These are phyloP conservation scores for Hydractinia echinata DNA, from an alignment of 30 jellyfish, hydroid and myxozoan species.

Conservation along the genomic window DNA sequence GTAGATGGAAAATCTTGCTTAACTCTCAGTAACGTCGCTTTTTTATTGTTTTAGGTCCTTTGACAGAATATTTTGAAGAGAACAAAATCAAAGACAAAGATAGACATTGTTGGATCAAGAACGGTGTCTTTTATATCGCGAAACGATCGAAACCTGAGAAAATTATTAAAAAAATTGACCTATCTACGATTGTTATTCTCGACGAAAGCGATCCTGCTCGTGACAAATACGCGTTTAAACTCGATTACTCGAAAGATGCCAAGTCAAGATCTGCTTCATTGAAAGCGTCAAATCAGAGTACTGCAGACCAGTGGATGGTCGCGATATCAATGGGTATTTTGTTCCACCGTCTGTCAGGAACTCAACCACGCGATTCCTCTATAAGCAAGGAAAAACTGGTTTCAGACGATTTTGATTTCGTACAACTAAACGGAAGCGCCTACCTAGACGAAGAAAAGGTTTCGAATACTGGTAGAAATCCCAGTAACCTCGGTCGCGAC, in stretches of 20 bases:
- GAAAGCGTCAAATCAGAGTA: conserved; percentile 55
- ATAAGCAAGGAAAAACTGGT: not conserved
- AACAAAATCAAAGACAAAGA: conserved; percentile 50
- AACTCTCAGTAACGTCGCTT: not conserved
- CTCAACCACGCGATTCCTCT: conserved; percentile 1
- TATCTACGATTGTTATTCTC: conserved; percentile 67
- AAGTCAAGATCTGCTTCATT: conserved; percentile 39
- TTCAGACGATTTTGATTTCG: conserved; percentile 31
- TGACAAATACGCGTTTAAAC: conserved; percentile 53
- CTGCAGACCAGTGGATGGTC: conserved; percentile 98
- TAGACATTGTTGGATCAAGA: conserved; percentile 75
- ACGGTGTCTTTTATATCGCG: conserved; percentile 68
- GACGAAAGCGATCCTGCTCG: conserved; percentile 89
- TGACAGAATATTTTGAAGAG: conserved; percentile 25
- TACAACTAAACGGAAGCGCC: conserved; percentile 22
- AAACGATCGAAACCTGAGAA: conserved; percentile 74
- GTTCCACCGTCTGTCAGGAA: conserved; percentile 62
- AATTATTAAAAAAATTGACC: conserved; percentile 48
- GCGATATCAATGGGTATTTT: conserved; percentile 97
- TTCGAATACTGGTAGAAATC: not conserved
- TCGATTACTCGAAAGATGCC: conserved; percentile 54
- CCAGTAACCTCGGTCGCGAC: conserved; percentile 7
- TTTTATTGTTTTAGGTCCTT: conserved; percentile 22
- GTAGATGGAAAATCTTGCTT: not conserved
- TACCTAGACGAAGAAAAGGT: not conserved